Percentiles rank a stretch among this genome's conserved stretches.
These are phyloP conservation scores for Podiceps cristatus DNA, from an alignment of 2,113 vertebrate species.

Conservation along the genomic window DNA sequence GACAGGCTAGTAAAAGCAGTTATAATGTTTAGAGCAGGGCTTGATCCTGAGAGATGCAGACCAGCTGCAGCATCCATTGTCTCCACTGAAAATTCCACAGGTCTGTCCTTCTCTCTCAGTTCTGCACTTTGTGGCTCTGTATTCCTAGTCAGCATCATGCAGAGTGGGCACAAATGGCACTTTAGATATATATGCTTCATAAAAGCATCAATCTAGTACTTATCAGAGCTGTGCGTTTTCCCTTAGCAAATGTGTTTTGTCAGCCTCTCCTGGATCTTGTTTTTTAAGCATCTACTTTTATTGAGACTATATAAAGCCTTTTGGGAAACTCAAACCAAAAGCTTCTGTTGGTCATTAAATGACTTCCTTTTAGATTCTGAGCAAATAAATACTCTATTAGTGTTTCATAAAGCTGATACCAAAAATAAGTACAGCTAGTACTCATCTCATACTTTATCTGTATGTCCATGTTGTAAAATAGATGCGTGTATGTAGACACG, in stretches of 20 bases:
- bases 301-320: conserved; percentile 16
- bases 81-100: background rate
- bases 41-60: background rate
- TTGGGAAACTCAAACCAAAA: conserved; percentile 13
- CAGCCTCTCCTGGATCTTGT: background rate
- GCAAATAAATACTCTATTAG: conserved; percentile 26
- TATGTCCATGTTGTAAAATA: background rate
- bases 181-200: conserved; percentile 47
- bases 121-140: background rate
- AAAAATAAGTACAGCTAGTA: background rate
- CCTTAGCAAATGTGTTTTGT: conserved; percentile 28
- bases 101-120: background rate
- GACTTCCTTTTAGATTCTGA: conserved; percentile 32
- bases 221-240: conserved; percentile 34
- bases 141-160: background rate
- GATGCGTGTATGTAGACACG: background rate
- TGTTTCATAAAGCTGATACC: background rate
- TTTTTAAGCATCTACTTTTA: conserved; percentile 15
- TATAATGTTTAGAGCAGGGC: background rate
- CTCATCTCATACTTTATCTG: background rate
- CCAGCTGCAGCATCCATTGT: background rate
- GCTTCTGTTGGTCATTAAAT: background rate
- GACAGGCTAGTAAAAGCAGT: conserved; percentile 14
- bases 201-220: conserved; percentile 55
- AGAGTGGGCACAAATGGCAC: background rate